These are phyloP conservation scores for Amblyteles armatorius DNA, from an alignment of 2,888 invertebrate genomes.

Conservation along the genomic window DNA sequence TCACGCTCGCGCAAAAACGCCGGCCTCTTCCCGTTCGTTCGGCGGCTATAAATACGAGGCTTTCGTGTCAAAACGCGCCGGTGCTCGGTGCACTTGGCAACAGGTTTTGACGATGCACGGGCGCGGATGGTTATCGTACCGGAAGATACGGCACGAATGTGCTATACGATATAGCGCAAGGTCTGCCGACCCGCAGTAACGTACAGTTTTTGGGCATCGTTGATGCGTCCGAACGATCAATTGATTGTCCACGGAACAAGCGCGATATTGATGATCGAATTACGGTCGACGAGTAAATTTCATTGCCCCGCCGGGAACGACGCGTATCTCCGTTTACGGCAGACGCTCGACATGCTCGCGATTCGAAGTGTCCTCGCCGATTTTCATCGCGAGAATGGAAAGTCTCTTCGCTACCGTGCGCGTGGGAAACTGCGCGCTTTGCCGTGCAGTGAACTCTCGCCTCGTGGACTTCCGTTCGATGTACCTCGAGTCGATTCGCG, in stretches of 20 bases:
- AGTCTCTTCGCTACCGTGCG: neutral
- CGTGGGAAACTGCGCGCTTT: neutral
- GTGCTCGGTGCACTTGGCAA: constrained; percentile 44
- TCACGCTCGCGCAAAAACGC: neutral
- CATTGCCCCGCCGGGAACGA: neutral
- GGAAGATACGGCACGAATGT: neutral
- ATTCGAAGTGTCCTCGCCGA: neutral
- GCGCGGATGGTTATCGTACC: constrained; percentile 3
- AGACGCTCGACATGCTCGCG: constrained; percentile 24
- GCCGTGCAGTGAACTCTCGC: neutral
- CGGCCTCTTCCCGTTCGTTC: constrained; percentile 6
- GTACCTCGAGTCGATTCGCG: neutral
- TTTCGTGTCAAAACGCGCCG: constrained; percentile 1
- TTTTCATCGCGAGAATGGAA: neutral
- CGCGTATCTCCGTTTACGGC: neutral
- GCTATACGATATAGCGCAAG: neutral
- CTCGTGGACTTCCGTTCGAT: neutral
- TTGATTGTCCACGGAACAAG: no score
- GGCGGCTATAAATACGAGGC: constrained; percentile 45
- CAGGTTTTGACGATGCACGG: constrained; percentile 29
- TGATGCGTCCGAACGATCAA: neutral
- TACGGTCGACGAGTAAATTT: neutral
- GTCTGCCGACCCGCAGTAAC: no score
- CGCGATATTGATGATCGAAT: no score
- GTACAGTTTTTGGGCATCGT: no score